Base-by-base conservation (phyloP, 2,113 vertebrate species). In the Willisornis vidua region DNA sequence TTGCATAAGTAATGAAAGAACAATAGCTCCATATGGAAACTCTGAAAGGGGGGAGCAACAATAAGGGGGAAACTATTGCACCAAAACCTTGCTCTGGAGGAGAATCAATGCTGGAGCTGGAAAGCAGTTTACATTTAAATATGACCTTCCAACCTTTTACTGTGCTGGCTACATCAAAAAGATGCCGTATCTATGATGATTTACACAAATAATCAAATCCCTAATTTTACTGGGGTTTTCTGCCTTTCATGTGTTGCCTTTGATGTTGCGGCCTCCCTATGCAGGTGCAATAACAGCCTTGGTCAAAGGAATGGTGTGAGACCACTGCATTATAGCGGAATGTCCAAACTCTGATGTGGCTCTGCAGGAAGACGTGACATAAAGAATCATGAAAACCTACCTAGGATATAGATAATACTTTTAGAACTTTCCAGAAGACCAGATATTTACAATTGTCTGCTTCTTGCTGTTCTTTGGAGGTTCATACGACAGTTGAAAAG, bases 161-260 rank as follows among this genome's bases (percentile, higher is more conserved):
- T 51, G 37, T 10, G 8, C 85, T 92, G 85, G 82, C 78, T 93
- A 94, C 96, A 95, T 97, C 95, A 97, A 97, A 97, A 91, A 96
- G 59, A 77, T 83, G 81, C 49, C 7, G 0, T 49, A 95, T 87
- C 91, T 88, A 14, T 3, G 65, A 82, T 66, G 90, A 91, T 87
- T 92, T 97, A 95, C 92, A 95, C 88, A 91, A 96, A 95, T 94
- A 96, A 92, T 84, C 81, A 95, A 95, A 96, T 94, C 46, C 66
- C 46, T 66, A 59, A 52, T 75, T 94, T 95, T 94, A 78, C 88
- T 87, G 54, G 19, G 18, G 10, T 45, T 4, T 70, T 61, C 41
- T 66, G 58, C 51, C 93, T 94, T 96, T 97, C 68, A 94, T 85
- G 68, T 94, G 49, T 8, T 93, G 90, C 88, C 96, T 97, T 97